Percentiles rank a stretch among this genome's conserved stretches.
Conservation (phyloP, 2,797 vertebrate species). For the Poeciliopsis infans region DNA sequence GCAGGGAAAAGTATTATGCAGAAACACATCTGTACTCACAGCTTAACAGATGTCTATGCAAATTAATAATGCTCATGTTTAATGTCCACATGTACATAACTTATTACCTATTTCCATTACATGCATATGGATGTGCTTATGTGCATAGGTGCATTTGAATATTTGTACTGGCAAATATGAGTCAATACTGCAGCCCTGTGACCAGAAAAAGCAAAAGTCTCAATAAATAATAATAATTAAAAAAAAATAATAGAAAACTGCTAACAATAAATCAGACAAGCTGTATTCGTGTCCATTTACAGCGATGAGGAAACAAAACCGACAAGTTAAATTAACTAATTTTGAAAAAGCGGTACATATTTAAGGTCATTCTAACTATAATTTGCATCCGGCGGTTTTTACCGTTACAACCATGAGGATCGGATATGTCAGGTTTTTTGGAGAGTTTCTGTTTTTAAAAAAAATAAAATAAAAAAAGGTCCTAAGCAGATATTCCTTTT, state of each 20-base stretch:
- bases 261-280: neutral
- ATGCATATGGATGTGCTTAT: constrained; percentile 1
- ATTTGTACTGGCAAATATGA: neutral
- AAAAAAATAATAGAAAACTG: neutral
- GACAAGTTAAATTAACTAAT: neutral
- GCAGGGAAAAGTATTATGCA: neutral
- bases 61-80: neutral
- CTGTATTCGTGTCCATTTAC: neutral
- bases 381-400: neutral
- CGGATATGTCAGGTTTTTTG: neutral
- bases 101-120: neutral
- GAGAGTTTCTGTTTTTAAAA: neutral
- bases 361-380: neutral
- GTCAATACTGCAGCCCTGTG: neutral
- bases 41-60: neutral
- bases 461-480: neutral
- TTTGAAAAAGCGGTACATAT: neutral
- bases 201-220: neutral
- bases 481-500: neutral
- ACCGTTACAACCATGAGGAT: neutral
- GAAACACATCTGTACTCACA: neutral
- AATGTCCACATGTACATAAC: neutral
- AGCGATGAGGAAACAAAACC: neutral
- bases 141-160: neutral
- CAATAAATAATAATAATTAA: neutral